These are phyloP conservation scores for Hippocampus zosterae DNA, from an alignment of 2,113 vertebrate genomes.

Conservation along the genomic window DNA sequence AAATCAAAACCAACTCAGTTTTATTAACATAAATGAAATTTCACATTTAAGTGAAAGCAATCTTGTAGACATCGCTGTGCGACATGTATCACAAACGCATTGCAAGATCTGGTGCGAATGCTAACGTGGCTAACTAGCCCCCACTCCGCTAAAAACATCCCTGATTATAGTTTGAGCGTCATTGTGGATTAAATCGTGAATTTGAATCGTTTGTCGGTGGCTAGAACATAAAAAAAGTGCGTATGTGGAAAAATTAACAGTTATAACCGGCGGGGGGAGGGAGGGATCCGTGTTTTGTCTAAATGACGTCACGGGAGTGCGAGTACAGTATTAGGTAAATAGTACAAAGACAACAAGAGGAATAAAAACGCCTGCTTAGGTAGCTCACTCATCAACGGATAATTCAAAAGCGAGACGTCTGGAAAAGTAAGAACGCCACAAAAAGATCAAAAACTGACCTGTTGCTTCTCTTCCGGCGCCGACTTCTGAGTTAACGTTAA, in stretches of 20 bases:
- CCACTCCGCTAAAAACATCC: neutral
- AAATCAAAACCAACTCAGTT: neutral
- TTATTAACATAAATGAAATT: neutral
- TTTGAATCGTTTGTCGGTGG: neutral
- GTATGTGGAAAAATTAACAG: neutral
- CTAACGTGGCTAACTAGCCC: neutral
- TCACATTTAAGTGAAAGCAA: neutral
- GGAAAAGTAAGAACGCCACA: neutral
- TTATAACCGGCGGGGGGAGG: too few relatives aligned
- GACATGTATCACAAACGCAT: neutral
- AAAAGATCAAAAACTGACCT: neutral
- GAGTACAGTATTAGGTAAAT: neutral
- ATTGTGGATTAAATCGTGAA: neutral
- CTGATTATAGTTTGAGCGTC: neutral
- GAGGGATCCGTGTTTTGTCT: neutral
- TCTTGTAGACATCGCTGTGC: neutral
- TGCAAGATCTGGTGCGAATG: neutral
- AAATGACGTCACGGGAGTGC: neutral
- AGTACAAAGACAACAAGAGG: neutral
- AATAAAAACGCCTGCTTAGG: neutral
- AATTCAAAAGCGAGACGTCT: neutral
- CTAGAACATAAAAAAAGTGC: neutral
- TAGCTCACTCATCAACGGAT: too few relatives aligned
- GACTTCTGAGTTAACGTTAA: neutral
- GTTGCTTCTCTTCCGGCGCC: neutral